phyloP scores from a whole-genome alignment of 2,797 vertebrate genomes.

The Rhincodon typus region DNA sequence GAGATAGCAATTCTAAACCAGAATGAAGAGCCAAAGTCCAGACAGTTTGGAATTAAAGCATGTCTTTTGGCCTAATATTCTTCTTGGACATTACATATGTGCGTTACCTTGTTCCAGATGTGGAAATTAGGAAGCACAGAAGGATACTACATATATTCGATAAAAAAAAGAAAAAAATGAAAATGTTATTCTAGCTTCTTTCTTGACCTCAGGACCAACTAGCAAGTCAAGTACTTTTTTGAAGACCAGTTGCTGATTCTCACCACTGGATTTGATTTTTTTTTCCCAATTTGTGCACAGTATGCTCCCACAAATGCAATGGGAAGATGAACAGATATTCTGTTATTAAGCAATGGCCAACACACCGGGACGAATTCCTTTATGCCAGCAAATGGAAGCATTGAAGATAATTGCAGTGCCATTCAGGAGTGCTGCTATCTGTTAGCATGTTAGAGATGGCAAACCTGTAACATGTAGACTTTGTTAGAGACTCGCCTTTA shows the following conservation, averaged over 20 bases:
- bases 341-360: background rate
- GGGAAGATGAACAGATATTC: too few species aligned
- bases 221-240: too few species aligned
- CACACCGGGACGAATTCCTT: background rate
- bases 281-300: too few species aligned
- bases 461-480: background rate
- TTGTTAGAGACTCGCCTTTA: background rate
- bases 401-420: background rate
- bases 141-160: background rate
- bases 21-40: background rate
- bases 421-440: background rate
- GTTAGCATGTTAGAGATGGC: background rate
- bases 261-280: too few species aligned
- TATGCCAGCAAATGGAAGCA: background rate
- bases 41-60: background rate
- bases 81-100: background rate
- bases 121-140: background rate
- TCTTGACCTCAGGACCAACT: background rate
- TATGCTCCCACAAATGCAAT: too few species aligned
- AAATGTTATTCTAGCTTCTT: background rate
- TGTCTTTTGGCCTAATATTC: background rate
- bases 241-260: too few species aligned
- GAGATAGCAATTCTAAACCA: conserved; percentile 11
- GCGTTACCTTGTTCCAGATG: background rate
- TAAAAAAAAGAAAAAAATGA: background rate